Evolutionary conservation across 2,888 invertebrate species (phyloP), one percentile per base, ranked within the genome.

Genomic region (Ectemnius continuus): DNA sequence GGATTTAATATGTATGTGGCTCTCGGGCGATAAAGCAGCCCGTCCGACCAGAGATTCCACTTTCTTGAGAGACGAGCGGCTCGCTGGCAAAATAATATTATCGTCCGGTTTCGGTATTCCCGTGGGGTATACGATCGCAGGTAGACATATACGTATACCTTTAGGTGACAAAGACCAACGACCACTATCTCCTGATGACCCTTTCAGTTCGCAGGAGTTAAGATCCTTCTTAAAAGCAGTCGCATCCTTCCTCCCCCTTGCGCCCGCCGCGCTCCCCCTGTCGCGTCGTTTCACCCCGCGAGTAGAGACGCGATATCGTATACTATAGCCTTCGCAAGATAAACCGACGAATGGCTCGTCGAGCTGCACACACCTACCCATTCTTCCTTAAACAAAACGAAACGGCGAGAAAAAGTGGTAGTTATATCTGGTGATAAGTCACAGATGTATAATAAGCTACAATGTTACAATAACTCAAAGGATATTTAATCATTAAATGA

Each of bases 171-270:
- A 73, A 76, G 74, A 71, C 45, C 74, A 66, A 79, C 74, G 66
- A 59, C 23, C 68, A 52, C 74, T 79, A 69, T 79, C 74, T 72
- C 52, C 57, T 74, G 72, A 65, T 68, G 73, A 68, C 71, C 79
- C 68, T 73, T 70, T 76, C 68, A 70, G 64, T 73, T 70, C 59
- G 69, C 45, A 56, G 28, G 70, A 76, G 68, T 80, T 74, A 61
- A 76, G 67, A 74, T 72, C 81, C 61, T 65, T 72, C 61, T 70
- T 71, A 70, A 75, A 73, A 79, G 72, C 58, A 69, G 52, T 59
- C 76, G 60, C 56, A 36, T 2, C 52, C 26, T 59, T 65, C 61
- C 74, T 26, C 47, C 48, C 36, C 61, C 48, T n/a, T 16, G 47
- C 23, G 26, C 60, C 26, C 23, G 0, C 23, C 23, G 23, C 23